Conservation (phyloP, 2,888 invertebrate species). For the Blastobasis lacticolella region DNA sequence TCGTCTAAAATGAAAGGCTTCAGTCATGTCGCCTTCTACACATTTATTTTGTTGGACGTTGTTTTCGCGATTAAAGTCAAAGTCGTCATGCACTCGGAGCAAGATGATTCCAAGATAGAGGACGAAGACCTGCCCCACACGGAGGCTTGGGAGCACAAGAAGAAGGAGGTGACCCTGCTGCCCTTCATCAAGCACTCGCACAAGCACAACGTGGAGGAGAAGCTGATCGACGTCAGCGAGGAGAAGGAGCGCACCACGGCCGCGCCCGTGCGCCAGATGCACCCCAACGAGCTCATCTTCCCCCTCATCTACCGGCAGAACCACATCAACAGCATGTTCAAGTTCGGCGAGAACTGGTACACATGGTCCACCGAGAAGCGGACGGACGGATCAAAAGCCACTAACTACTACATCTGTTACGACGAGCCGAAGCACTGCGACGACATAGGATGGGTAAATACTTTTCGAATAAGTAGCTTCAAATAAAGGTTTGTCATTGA, state of each 20-base stretch:
- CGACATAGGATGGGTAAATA: slow-evolving; percentile 60
- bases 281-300: slow-evolving; percentile 61
- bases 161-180: slow-evolving; percentile 28
- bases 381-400: slow-evolving; percentile 50
- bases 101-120: slow-evolving; percentile 50
- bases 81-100: slow-evolving; percentile 56
- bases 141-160: slow-evolving; percentile 36
- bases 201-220: slow-evolving; percentile 29
- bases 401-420: slow-evolving; percentile 57
- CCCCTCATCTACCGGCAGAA: slow-evolving; percentile 56
- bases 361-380: slow-evolving; percentile 61
- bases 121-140: slow-evolving; percentile 36
- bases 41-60: slow-evolving; percentile 28
- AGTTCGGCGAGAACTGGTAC: slow-evolving; percentile 64
- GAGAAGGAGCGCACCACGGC: slow-evolving; percentile 35
- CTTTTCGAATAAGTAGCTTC: neutral
- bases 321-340: slow-evolving; percentile 65
- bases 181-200: slow-evolving; percentile 41
- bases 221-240: slow-evolving; percentile 40
- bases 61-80: slow-evolving; percentile 52
- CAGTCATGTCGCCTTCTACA: slow-evolving; percentile 23
- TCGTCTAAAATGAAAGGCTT: slow-evolving; percentile 30
- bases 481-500: neutral
- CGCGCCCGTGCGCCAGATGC: slow-evolving; percentile 32
- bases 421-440: slow-evolving; percentile 65